Evolutionary conservation across 1,140 invertebrate genomes (phyloP), one percentile per base, ranked within the genome.

Genomic region (Rhyacophila brunnea): DNA sequence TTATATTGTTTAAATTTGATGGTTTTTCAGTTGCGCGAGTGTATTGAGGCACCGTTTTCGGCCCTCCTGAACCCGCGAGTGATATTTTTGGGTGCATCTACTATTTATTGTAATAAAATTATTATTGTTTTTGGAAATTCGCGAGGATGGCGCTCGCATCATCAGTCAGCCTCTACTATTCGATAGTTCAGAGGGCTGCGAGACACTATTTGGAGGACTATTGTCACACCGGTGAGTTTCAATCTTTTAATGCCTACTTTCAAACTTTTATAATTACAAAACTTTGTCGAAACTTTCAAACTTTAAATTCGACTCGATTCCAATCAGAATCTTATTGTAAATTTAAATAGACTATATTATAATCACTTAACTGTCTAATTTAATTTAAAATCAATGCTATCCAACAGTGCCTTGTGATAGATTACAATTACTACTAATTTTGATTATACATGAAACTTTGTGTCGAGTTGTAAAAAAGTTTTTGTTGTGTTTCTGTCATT

Each of bases 121-220:
- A 40, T 40, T n/a, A 40, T 56, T 47, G 45, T 56, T 56, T 47
- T 56, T 47, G 13, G 7, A 17, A 40, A 71, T 56, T 64, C 68
- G 65, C 70, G 69, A 75, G 71, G 62, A 80, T 78, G 77, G 76
- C 76, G 68, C 71, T 78, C 34, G 76, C 76, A 57, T 80, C 77
- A 64, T 80, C 77, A 65, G 77, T 80, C 63, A 80, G 77, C 69
- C 67, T 80, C 44, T 80, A 80, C 68, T 80, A 80, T 69, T 78
- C 75, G 13, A 80, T 80, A 57, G 77, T 80, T 67, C 77, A 80
- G 68, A 71, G 76, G 48, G 77, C 77, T 17, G 77, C 77, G 34
- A 70, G 77, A 58, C 77, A 80, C 66, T 79, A 79, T 50, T 57
- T 79, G 46, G 77, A 79, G 71, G 77, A 79, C 64, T 79, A 79